Evolutionary conservation across 2,113 vertebrate species (phyloP).

Genomic region (Nesoenas mayeri): DNA sequence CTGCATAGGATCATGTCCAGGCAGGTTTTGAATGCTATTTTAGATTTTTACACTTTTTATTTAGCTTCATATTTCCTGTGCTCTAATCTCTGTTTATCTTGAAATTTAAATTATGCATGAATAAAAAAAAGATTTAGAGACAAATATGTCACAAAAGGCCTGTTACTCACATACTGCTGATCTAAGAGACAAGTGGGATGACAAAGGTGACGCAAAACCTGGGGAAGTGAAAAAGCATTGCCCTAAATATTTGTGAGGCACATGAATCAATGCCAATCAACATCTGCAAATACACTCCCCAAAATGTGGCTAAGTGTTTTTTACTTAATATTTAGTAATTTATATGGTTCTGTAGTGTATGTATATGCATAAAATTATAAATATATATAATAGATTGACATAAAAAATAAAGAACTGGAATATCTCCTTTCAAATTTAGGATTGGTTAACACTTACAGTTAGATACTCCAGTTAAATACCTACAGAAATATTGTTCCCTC

Average conservation of each 20-base stretch:
- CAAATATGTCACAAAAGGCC: background rate
- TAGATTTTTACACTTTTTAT: background rate
- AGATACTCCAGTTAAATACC: background rate
- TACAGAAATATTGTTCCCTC: background rate
- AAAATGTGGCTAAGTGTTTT: background rate
- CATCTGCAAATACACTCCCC: background rate
- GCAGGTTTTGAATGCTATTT: background rate
- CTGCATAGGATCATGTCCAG: too few species aligned
- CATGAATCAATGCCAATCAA: background rate
- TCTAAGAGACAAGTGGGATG: background rate
- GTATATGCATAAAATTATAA: background rate
- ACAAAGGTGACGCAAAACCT: background rate
- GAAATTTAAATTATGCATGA: background rate
- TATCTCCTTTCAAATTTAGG: background rate
- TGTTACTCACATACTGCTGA: background rate
- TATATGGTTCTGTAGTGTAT: background rate
- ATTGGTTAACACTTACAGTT: background rate
- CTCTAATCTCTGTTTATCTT: background rate
- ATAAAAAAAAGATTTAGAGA: background rate
- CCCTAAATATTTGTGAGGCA: background rate
- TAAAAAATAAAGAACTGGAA: background rate
- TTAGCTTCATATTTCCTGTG: background rate
- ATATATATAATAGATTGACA: fast-evolving
- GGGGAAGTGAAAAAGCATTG: background rate
- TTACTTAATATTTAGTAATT: background rate